These are phyloP conservation scores for Rhea americana DNA, from an alignment of 2,113 vertebrate species.

Conservation along the genomic window DNA sequence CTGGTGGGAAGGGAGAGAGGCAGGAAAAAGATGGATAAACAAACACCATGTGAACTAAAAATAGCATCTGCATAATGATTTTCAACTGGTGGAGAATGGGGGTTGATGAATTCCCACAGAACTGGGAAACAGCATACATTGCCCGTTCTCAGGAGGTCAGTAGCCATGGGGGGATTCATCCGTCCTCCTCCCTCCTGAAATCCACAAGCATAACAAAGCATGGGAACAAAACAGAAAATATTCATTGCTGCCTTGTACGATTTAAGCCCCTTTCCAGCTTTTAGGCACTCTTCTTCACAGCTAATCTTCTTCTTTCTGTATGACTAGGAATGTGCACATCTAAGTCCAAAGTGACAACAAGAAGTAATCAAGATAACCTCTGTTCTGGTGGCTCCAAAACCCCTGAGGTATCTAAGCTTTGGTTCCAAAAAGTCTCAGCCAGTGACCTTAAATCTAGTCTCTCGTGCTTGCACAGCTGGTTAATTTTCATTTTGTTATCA, in stretches of 20 bases:
- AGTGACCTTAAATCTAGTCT: not conserved
- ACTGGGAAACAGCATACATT: not conserved
- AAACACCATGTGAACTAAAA: constrained; percentile 32
- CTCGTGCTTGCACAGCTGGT: not conserved
- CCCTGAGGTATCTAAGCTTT: not conserved
- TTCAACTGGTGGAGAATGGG: not conserved
- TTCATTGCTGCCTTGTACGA: not conserved
- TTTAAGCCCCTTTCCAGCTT: not conserved
- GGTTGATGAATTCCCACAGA: constrained; percentile 6
- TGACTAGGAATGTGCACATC: not conserved
- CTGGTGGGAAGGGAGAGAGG: not conserved
- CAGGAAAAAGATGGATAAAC: constrained; percentile 16
- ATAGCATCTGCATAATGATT: not conserved
- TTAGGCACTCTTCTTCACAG: not conserved
- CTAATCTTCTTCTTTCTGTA: not conserved
- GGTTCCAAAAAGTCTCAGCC: not conserved
- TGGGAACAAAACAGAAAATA: not conserved
- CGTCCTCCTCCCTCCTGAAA: not conserved
- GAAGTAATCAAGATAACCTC: not conserved
- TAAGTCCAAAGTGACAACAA: not conserved
- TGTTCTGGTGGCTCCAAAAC: not conserved
- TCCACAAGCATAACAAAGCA: not conserved
- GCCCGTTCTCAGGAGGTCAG: not conserved
- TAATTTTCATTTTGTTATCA: not conserved
- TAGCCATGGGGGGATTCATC: not conserved